These are phyloP conservation scores for Bombylius major DNA, from an alignment of 2,888 invertebrate genomes.

Conservation along the genomic window DNA sequence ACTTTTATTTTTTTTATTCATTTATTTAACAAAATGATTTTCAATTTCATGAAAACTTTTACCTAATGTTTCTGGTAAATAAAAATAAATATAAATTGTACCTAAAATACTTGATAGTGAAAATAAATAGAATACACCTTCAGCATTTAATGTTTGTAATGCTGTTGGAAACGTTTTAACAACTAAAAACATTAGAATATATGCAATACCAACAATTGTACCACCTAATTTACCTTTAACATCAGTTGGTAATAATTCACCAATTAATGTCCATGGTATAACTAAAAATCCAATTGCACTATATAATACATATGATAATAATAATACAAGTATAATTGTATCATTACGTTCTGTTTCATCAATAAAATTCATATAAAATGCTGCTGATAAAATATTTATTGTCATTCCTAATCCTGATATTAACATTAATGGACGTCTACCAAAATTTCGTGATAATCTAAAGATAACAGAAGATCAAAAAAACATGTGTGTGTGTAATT, in stretches of 20 bases:
- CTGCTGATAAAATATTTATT: constrained; percentile 23
- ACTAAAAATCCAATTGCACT: constrained; percentile 42
- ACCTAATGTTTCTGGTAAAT: constrained; percentile 45
- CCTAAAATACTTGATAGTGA: constrained; percentile 36
- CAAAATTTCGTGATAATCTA: constrained; percentile 36
- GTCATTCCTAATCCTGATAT: constrained; percentile 43
- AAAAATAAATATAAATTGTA: constrained; percentile 38
- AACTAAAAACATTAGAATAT: constrained; percentile 41
- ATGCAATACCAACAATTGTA: constrained; percentile 40
- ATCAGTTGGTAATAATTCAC: constrained; percentile 20
- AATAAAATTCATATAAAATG: constrained; percentile 11
- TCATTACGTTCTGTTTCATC: constrained; percentile 13
- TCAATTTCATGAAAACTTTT: constrained; percentile 44
- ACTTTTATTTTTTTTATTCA: background rate
- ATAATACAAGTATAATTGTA: constrained; percentile 36
- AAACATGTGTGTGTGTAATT: background rate
- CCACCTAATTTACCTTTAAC: constrained; percentile 42
- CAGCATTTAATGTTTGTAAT: constrained; percentile 32
- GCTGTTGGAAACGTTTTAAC: constrained; percentile 41
- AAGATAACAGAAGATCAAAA: background rate
- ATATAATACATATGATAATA: constrained; percentile 41
- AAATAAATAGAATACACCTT: constrained; percentile 39
- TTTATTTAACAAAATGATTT: constrained; percentile 29
- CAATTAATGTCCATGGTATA: constrained; percentile 47
- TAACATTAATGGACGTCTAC: constrained; percentile 40